phyloP scores from a whole-genome alignment of 2,888 invertebrate species.

The Phyllotreta cruciferae region DNA sequence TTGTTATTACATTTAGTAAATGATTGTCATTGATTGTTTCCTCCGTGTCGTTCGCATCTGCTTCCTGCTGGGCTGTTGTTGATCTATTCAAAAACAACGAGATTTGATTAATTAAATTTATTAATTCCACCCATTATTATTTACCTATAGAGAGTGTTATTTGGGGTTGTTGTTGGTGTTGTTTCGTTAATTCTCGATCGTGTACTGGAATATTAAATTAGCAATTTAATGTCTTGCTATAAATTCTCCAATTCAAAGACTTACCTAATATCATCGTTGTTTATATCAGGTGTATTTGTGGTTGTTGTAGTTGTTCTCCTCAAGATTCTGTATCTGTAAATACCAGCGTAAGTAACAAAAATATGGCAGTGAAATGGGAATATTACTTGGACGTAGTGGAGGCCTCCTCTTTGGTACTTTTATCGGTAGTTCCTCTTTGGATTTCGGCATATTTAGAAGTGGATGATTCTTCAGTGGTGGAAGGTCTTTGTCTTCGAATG shows the following conservation, averaged over 20 bases:
- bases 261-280: neutral
- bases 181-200: slow-evolving; percentile 16
- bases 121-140: neutral
- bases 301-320: slow-evolving; percentile 42
- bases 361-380: neutral
- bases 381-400: slow-evolving; percentile 31
- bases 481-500: slow-evolving; percentile 71
- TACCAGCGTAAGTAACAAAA: neutral
- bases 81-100: slow-evolving; percentile 19
- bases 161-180: slow-evolving; percentile 6
- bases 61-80: neutral
- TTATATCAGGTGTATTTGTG: neutral
- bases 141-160: slow-evolving; percentile 24
- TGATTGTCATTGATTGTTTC: slow-evolving; percentile 20
- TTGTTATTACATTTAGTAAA: slow-evolving; percentile 25
- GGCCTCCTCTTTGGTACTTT: slow-evolving; percentile 26
- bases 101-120: neutral
- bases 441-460: slow-evolving; percentile 45
- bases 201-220: slow-evolving; percentile 6
- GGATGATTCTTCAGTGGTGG: slow-evolving; percentile 53
- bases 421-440: slow-evolving; percentile 40
- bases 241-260: too few species aligned
- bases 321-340: slow-evolving; percentile 37
- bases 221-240: neutral
- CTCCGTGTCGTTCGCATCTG: slow-evolving; percentile 8